These are phyloP conservation scores for Synchiropus splendidus DNA, from an alignment of 2,113 vertebrate species.

Conservation along the genomic window DNA sequence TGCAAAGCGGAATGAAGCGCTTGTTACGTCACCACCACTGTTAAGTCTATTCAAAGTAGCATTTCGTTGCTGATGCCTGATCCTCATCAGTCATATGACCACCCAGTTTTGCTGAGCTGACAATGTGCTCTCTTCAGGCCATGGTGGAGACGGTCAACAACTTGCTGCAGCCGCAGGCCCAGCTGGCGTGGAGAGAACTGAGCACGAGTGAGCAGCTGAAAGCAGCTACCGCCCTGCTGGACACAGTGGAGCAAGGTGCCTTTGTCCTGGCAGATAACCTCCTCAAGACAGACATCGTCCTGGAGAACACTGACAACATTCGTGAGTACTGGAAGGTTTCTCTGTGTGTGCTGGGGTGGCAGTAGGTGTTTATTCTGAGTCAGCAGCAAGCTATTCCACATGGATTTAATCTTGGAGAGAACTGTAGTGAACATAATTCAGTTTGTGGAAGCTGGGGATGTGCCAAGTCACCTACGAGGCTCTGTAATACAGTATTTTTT, in stretches of 20 bases:
- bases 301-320: constrained; percentile 94
- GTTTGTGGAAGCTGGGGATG: no score
- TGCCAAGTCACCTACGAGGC: no score
- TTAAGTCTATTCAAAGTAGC: not conserved
- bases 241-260: constrained; percentile 95
- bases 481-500: no score
- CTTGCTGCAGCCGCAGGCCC: constrained; percentile 85
- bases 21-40: not conserved
- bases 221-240: constrained; percentile 88
- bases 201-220: constrained; percentile 82
- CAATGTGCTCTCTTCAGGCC: constrained; percentile 68
- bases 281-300: constrained; percentile 93
- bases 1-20: not conserved
- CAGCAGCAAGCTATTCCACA: no score
- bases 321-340: constrained; percentile 69
- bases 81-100: no score
- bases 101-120: no score
- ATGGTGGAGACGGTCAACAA: constrained; percentile 99
- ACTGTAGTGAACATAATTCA: no score
- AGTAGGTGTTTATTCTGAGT: no score
- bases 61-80: no score
- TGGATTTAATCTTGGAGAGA: no score
- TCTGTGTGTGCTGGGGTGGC: no score
- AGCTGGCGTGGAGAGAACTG: constrained; percentile 83
- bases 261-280: constrained; percentile 97